Conservation (phyloP, 2,888 invertebrate species). For the Tridacna crocea region DNA sequence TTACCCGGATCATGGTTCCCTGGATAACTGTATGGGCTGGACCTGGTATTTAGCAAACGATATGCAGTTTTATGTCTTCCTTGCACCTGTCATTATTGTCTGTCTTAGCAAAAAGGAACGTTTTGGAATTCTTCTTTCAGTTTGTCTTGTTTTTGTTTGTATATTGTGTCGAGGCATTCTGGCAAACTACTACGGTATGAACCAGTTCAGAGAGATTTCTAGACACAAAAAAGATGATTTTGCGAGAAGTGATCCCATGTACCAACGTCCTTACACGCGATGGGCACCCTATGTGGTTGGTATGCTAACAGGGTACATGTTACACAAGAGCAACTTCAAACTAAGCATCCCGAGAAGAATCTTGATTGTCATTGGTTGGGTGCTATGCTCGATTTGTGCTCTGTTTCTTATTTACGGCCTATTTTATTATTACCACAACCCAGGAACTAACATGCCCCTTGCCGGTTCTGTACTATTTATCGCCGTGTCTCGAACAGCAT, state of each 20-base stretch:
- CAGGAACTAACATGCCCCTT: constrained; percentile 56
- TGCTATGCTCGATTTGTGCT: constrained; percentile 61
- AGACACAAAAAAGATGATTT: constrained; percentile 44
- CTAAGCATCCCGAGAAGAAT: constrained; percentile 55
- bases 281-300: constrained; percentile 84
- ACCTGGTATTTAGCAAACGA: constrained; percentile 76
- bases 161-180: constrained; percentile 23
- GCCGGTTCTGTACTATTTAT: constrained; percentile 80
- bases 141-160: constrained; percentile 25
- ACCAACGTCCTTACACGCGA: constrained; percentile 84
- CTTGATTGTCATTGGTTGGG: constrained; percentile 71
- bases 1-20: constrained; percentile 60
- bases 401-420: constrained; percentile 78
- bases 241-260: constrained; percentile 59
- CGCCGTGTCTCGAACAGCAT: constrained; percentile 84
- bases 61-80: constrained; percentile 74
- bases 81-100: constrained; percentile 63
- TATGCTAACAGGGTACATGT: constrained; percentile 81
- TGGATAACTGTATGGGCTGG: constrained; percentile 72
- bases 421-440: constrained; percentile 68
- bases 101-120: constrained; percentile 20
- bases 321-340: constrained; percentile 69
- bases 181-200: constrained; percentile 34
- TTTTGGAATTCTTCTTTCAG: constrained; percentile 23
- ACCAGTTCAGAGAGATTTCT: background rate